A percentile compares a stretch with the other conserved stretches of the same genome.
phyloP scores from a whole-genome alignment of 2,113 vertebrate genomes.

The Scartelaos histophorus region DNA sequence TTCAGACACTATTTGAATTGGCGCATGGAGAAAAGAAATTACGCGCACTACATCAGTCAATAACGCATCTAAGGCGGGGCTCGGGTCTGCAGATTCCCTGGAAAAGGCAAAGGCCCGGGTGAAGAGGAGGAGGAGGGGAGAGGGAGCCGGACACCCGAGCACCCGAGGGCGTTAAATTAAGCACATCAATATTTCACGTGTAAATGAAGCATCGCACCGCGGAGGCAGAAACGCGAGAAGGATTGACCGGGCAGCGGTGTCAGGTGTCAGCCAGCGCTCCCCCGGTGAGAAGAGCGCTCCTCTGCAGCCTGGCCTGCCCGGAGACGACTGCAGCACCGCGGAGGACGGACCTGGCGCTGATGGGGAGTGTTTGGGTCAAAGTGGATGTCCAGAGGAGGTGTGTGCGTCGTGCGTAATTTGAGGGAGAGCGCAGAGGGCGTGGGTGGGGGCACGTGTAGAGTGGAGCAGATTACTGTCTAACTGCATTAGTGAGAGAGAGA shows the following conservation, averaged over 20 bases:
- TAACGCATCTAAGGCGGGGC: slow-evolving; percentile 22
- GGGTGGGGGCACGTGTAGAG: slow-evolving; percentile 14
- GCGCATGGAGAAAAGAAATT: neutral
- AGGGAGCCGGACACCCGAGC: slow-evolving; percentile 62
- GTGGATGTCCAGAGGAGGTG: slow-evolving; percentile 1
- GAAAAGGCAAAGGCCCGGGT: slow-evolving; percentile 36
- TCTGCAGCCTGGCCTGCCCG: slow-evolving; percentile 27
- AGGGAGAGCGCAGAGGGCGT: neutral
- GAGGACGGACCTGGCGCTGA: neutral
- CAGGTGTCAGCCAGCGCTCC: slow-evolving; percentile 48
- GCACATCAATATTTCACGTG: slow-evolving; percentile 78
- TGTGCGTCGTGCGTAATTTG: slow-evolving; percentile 8
- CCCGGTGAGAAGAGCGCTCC: slow-evolving; percentile 56
- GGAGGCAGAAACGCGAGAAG: slow-evolving; percentile 70
- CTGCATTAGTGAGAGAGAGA: slow-evolving; percentile 39
- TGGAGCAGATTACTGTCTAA: slow-evolving; percentile 33
- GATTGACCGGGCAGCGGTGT: slow-evolving; percentile 54
- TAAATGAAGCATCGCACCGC: slow-evolving; percentile 74
- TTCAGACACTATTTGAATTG: no score
- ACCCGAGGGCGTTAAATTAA: slow-evolving; percentile 71
- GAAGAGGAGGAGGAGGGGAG: slow-evolving; percentile 17
- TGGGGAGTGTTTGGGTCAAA: neutral
- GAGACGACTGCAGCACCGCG: slow-evolving; percentile 31
- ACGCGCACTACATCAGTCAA: slow-evolving; percentile 26
- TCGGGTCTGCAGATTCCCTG: slow-evolving; percentile 15